Percentiles rank a stretch among this genome's conserved stretches.
These are phyloP conservation scores for Apodemia duryi DNA, from an alignment of 2,888 invertebrate genomes.

Conservation along the genomic window DNA sequence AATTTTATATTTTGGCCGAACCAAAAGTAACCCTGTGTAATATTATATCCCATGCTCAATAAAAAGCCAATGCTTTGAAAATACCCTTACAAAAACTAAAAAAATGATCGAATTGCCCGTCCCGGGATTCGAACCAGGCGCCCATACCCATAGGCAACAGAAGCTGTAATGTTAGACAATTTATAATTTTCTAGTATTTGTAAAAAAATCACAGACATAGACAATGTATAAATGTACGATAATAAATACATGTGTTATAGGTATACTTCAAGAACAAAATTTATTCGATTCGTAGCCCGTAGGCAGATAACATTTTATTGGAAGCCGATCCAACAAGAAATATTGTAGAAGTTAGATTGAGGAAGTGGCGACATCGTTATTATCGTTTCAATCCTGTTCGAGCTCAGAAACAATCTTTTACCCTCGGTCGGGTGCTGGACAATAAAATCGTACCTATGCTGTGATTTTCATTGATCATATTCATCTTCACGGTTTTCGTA, in stretches of 20 bases:
- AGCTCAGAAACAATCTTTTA: slow-evolving; percentile 64
- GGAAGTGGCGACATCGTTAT: slow-evolving; percentile 75
- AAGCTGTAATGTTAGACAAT: not conserved
- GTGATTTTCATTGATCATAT: slow-evolving; percentile 8
- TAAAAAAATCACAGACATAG: not conserved
- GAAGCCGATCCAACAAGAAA: slow-evolving; percentile 53
- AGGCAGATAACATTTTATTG: slow-evolving; percentile 54
- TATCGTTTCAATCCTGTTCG: slow-evolving; percentile 63
- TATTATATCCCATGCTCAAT: too few species aligned
- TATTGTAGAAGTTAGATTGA: slow-evolving; percentile 72
- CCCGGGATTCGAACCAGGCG: not conserved
- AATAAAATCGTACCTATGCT: slow-evolving; percentile 5
- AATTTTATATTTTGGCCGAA: too few species aligned
- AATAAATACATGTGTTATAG: not conserved
- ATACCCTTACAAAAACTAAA: not conserved
- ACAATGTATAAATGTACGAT: not conserved
- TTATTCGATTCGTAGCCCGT: slow-evolving; percentile 8
- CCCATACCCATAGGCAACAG: not conserved
- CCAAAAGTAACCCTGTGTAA: too few species aligned
- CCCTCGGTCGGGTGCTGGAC: slow-evolving; percentile 48
- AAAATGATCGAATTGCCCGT: not conserved
- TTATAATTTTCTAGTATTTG: not conserved
- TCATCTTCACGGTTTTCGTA: not conserved
- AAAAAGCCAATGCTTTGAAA: too few species aligned
- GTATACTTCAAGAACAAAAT: slow-evolving; percentile 1